A percentile compares a stretch with the other conserved stretches of the same genome.
These are phyloP conservation scores for Bothrops jararaca DNA, from an alignment of 2,113 vertebrate genomes.

Conservation along the genomic window DNA sequence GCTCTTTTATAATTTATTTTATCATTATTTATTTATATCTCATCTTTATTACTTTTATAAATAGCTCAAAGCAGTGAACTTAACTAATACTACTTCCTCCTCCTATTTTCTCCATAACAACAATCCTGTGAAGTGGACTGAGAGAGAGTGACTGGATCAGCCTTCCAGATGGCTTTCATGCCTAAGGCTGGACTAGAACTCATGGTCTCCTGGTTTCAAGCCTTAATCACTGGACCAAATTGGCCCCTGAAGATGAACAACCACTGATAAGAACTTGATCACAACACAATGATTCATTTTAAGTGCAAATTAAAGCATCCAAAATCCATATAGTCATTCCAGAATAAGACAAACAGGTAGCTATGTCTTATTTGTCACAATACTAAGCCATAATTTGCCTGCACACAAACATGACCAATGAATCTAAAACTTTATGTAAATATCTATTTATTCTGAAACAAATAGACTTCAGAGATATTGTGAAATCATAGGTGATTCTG, in stretches of 20 bases:
- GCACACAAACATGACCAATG: background rate
- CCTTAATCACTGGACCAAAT: background rate
- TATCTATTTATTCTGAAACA: conserved; percentile 44
- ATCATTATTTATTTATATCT: background rate
- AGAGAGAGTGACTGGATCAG: background rate
- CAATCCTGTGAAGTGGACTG: background rate
- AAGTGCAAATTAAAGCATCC: background rate
- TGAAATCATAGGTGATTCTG: conserved; percentile 41
- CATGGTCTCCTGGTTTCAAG: background rate
- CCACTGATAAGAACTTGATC: background rate
- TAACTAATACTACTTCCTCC: background rate
- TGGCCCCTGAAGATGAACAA: background rate
- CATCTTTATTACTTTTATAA: background rate
- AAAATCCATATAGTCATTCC: background rate
- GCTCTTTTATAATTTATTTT: background rate
- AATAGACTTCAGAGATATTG: conserved; percentile 45
- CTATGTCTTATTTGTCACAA: background rate
- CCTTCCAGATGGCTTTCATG: background rate
- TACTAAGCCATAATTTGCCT: background rate
- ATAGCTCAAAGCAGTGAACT: background rate
- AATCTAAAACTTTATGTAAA: conserved; percentile 22
- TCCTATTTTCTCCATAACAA: background rate
- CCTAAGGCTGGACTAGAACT: background rate
- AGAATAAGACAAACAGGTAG: background rate
- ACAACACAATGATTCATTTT: background rate